A percentile compares a stretch with the other conserved stretches of the same genome.
phyloP scores from a whole-genome alignment of 2,888 invertebrate genomes.

The Meganola albula region DNA sequence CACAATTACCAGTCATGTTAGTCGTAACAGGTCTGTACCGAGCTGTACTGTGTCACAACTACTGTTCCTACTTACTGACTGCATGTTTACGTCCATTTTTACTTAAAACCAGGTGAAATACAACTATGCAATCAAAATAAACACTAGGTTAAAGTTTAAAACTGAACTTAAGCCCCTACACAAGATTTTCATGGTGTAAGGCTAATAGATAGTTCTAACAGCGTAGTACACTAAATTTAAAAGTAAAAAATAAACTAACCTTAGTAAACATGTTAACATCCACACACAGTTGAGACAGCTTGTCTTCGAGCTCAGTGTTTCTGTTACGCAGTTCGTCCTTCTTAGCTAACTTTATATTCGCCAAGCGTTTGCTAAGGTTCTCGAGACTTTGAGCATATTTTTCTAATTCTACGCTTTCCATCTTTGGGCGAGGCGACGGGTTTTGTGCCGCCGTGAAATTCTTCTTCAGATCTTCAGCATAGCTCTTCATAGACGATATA shows the following conservation, averaged over 20 bases:
- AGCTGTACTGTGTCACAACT: too few relatives aligned
- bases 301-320: slow-evolving; percentile 49
- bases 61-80: too few relatives aligned
- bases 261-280: slow-evolving; percentile 60
- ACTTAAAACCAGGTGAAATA: too few relatives aligned
- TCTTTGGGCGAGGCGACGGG: slow-evolving; percentile 18
- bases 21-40: too few relatives aligned
- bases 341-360: slow-evolving; percentile 46
- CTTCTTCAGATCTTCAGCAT: slow-evolving; percentile 54
- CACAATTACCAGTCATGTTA: too few relatives aligned
- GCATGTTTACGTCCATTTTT: too few relatives aligned
- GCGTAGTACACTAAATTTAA: too few relatives aligned
- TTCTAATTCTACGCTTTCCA: slow-evolving; percentile 43
- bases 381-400: slow-evolving; percentile 54
- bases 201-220: too few relatives aligned
- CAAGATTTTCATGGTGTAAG: too few relatives aligned
- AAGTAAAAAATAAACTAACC: slow-evolving; percentile 37
- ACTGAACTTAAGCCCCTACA: too few relatives aligned
- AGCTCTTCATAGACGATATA: slow-evolving; percentile 48
- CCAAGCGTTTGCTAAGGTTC: slow-evolving; percentile 52
- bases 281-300: slow-evolving; percentile 47
- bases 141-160: too few relatives aligned
- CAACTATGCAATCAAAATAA: too few relatives aligned
- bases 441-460: slow-evolving; percentile 30
- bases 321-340: slow-evolving; percentile 34